Evolutionary conservation across 2,113 vertebrate genomes (phyloP).

Genomic region (Canis aureus): DNA sequence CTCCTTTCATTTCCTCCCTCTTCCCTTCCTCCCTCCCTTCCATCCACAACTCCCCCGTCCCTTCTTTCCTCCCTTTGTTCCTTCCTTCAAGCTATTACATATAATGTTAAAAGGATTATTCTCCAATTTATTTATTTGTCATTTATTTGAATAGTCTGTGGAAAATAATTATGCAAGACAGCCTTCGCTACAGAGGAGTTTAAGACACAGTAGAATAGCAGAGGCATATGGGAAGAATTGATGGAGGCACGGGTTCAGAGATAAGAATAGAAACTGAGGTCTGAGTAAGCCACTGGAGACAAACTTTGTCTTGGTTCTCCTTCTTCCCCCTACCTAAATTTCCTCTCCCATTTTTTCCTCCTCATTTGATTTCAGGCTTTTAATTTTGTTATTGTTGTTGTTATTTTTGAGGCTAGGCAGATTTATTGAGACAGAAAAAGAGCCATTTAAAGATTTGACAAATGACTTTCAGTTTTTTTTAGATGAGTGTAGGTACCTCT

Average conservation of each 20-base stretch:
- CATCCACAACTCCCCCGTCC: too few relatives aligned
- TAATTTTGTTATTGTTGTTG: neutral
- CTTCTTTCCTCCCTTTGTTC: neutral
- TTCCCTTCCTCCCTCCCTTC: neutral
- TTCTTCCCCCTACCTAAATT: neutral
- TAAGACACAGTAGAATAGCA: neutral
- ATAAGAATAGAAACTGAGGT: neutral
- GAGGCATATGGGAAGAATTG: too few relatives aligned
- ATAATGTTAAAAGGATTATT: neutral
- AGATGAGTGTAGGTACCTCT: neutral
- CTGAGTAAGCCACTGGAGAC: rapidly evolving
- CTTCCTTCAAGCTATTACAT: neutral
- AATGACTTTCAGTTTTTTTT: neutral
- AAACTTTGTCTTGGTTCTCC: neutral
- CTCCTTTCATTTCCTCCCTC: neutral
- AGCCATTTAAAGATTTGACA: neutral
- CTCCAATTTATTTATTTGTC: neutral
- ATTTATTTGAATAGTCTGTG: neutral
- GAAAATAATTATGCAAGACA: neutral
- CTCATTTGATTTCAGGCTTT: neutral
- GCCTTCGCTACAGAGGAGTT: neutral
- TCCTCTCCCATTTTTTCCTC: neutral
- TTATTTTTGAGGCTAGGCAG: neutral
- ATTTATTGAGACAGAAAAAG: neutral
- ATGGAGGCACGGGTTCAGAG: neutral